These are phyloP conservation scores for Drosophila melanica DNA, from an alignment of 1,140 invertebrate species.

Conservation along the genomic window DNA sequence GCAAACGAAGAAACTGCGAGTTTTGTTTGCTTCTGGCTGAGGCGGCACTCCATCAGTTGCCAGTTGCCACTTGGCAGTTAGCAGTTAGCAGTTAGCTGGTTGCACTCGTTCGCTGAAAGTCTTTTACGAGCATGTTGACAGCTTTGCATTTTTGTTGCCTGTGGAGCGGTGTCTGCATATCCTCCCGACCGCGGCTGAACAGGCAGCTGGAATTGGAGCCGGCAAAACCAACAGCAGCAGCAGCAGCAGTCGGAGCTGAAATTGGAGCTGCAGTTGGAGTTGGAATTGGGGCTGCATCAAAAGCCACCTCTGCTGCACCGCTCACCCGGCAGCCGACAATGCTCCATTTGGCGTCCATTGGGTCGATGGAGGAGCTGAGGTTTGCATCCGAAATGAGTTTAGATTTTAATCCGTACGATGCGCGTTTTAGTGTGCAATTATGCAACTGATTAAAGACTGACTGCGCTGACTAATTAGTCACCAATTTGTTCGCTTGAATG, in stretches of 20 bases:
- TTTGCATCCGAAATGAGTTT: conserved; percentile 49
- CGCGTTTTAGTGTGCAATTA: conserved; percentile 32
- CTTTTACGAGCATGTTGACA: conserved; percentile 13
- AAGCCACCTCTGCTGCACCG: neutral
- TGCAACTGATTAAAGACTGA: neutral
- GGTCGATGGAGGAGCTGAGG: conserved; percentile 12
- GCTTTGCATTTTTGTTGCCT: conserved; percentile 26
- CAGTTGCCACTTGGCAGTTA: conserved; percentile 6
- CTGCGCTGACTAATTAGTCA: no score
- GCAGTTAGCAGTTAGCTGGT: conserved; percentile 14
- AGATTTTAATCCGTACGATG: conserved; percentile 63
- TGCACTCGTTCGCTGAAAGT: neutral
- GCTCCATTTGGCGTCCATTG: conserved; percentile 4
- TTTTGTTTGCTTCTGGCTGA: no score
- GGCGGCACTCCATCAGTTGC: no score
- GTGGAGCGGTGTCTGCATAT: conserved; percentile 25
- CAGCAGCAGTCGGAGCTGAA: neutral
- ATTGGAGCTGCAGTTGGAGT: neutral
- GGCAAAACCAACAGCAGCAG: neutral
- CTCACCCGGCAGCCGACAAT: neutral
- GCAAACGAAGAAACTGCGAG: neutral
- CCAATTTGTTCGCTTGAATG: neutral
- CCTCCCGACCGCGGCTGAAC: conserved; percentile 1
- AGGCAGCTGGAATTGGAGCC: conserved; percentile 8
- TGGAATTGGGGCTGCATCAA: neutral